A percentile compares a stretch with the other conserved stretches of the same genome.
Evolutionary conservation across 2,113 vertebrate species (phyloP).

Genomic region (Ancistrus triradiatus): DNA sequence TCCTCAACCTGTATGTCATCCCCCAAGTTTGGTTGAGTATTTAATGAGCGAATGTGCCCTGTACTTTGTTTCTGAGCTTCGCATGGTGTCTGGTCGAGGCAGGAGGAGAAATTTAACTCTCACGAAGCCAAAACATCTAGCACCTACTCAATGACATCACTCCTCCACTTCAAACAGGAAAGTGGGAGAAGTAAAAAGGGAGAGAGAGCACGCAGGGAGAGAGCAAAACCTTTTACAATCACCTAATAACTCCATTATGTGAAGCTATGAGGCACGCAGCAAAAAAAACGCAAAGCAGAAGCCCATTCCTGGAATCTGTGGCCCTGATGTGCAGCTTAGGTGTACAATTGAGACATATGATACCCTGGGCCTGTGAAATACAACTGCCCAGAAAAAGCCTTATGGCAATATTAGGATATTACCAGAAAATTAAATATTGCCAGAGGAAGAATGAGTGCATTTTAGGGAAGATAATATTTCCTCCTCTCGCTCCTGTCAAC

Average conservation of each 20-base stretch:
- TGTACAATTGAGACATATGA: constrained; percentile 75
- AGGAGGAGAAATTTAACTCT: constrained; percentile 44
- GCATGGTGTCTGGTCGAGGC: constrained; percentile 41
- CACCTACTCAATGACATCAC: constrained; percentile 75
- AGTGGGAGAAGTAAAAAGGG: neutral
- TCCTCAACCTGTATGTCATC: no score
- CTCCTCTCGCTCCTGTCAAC: constrained; percentile 56
- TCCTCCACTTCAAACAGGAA: constrained; percentile 60
- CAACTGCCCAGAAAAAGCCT: constrained; percentile 63
- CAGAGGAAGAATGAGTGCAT: constrained; percentile 62
- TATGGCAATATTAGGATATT: constrained; percentile 67
- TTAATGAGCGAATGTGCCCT: no score
- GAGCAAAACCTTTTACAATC: constrained; percentile 71
- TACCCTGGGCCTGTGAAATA: constrained; percentile 64
- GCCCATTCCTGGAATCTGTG: constrained; percentile 70
- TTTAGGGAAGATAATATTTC: constrained; percentile 64
- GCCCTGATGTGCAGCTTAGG: constrained; percentile 75
- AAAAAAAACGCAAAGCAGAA: constrained; percentile 42
- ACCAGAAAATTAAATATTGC: constrained; percentile 75
- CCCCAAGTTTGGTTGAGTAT: no score
- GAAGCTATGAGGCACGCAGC: constrained; percentile 63
- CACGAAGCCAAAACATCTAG: constrained; percentile 56
- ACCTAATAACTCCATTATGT: constrained; percentile 78
- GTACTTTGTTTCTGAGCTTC: no score
- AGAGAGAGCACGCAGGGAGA: constrained; percentile 39